These are phyloP conservation scores for Kryphioiulus occultus DNA, from an alignment of 2,888 invertebrate genomes.

Conservation along the genomic window DNA sequence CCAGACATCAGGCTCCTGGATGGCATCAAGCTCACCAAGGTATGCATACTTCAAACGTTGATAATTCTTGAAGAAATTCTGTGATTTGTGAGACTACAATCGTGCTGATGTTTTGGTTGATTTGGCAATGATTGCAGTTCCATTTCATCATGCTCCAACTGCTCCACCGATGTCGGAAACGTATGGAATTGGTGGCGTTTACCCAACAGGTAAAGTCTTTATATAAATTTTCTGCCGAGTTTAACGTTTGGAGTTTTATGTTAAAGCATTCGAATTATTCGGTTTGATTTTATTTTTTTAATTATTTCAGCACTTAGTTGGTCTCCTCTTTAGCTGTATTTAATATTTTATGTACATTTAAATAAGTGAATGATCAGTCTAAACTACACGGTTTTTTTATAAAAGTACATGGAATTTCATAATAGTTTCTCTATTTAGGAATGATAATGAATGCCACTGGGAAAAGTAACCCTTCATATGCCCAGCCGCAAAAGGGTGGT, in stretches of 20 bases:
- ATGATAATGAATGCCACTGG: background rate
- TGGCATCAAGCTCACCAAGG: background rate
- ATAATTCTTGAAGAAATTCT: background rate
- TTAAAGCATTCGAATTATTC: too few relatives aligned
- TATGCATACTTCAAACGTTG: background rate
- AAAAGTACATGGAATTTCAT: too few relatives aligned
- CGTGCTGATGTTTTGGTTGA: background rate
- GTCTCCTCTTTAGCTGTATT: too few relatives aligned
- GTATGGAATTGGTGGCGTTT: constrained; percentile 45
- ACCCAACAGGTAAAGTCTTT: background rate
- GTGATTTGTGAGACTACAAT: background rate
- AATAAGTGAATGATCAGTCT: too few relatives aligned
- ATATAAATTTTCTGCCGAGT: background rate
- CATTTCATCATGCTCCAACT: constrained; percentile 46
- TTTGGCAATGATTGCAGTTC: background rate
- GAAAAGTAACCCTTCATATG: constrained; percentile 44
- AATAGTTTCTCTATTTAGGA: background rate
- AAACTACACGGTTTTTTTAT: too few relatives aligned
- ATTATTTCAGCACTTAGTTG: too few relatives aligned
- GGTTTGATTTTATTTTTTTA: too few relatives aligned
- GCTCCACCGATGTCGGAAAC: constrained; percentile 51
- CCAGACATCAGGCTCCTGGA: background rate
- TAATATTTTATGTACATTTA: too few relatives aligned
- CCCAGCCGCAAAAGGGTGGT: constrained; percentile 33
- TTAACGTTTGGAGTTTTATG: too few relatives aligned